A percentile compares a stretch with the other conserved stretches of the same genome.
These are phyloP conservation scores for Cantharis nigra DNA, from an alignment of 2,888 invertebrate genomes.

Conservation along the genomic window DNA sequence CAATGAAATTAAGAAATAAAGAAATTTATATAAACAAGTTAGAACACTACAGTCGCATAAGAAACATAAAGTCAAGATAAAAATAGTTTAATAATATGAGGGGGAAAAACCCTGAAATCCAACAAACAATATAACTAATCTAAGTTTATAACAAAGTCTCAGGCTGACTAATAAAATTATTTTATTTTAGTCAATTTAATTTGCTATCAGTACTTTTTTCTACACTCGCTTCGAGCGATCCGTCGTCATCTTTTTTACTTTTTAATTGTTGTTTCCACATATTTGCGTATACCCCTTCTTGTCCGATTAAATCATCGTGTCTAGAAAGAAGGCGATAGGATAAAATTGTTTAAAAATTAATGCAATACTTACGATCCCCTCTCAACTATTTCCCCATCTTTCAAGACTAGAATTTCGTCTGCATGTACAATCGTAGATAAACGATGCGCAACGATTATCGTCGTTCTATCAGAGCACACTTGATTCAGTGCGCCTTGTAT, in stretches of 20 bases:
- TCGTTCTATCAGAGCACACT: constrained; percentile 86
- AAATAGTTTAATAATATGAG: background rate
- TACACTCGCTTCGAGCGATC: constrained; percentile 14
- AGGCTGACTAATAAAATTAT: background rate
- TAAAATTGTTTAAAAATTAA: background rate
- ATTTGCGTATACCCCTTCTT: constrained; percentile 77
- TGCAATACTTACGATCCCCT: constrained; percentile 63
- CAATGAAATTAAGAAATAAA: background rate
- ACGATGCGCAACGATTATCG: constrained; percentile 92
- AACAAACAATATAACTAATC: background rate
- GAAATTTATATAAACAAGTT: background rate
- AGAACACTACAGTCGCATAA: background rate
- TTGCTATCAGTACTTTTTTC: constrained; percentile 45
- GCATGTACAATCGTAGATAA: constrained; percentile 94
- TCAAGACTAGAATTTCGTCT: constrained; percentile 90
- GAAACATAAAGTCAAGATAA: background rate
- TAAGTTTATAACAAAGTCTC: background rate
- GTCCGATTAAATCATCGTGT: constrained; percentile 71
- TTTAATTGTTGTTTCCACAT: constrained; percentile 94
- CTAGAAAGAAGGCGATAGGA: constrained; percentile 56
- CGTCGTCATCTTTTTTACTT: constrained; percentile 45
- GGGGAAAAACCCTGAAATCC: background rate
- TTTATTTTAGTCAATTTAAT: background rate
- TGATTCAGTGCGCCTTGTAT: constrained; percentile 79
- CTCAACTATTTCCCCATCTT: constrained; percentile 90